phyloP scores from a whole-genome alignment of 2,888 invertebrate species.

The Malthinus flaveolus region DNA sequence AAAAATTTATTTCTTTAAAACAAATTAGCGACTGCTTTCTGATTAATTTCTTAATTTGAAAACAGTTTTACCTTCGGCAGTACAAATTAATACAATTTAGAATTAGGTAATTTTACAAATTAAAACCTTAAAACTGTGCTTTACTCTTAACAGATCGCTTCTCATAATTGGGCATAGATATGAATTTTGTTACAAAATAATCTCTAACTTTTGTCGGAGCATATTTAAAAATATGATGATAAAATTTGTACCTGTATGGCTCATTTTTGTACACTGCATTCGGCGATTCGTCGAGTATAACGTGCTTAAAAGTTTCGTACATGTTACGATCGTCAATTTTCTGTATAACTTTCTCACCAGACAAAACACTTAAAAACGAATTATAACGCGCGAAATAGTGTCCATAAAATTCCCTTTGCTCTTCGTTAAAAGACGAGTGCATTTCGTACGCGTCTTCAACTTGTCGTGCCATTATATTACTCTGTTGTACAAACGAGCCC shows the following conservation, averaged over 20 bases:
- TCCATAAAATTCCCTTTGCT: conserved; percentile 67
- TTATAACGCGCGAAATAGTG: conserved; percentile 68
- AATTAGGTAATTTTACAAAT: too few relatives aligned
- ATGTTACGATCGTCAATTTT: conserved; percentile 60
- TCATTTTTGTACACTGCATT: conserved; percentile 68
- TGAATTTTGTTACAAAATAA: conserved; percentile 66
- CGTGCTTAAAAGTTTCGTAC: conserved; percentile 64
- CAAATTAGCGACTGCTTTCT: too few relatives aligned
- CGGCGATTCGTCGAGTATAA: conserved; percentile 64
- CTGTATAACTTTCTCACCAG: conserved; percentile 55
- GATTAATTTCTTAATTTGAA: too few relatives aligned
- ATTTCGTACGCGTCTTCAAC: conserved; percentile 64
- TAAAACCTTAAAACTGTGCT: too few relatives aligned
- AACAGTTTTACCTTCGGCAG: too few relatives aligned
- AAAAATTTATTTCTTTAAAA: too few relatives aligned
- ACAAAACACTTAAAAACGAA: conserved; percentile 59
- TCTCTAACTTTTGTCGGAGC: conserved; percentile 63
- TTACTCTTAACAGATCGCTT: background rate
- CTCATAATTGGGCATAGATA: conserved; percentile 61
- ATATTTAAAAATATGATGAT: conserved; percentile 66
- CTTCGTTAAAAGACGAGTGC: conserved; percentile 63
- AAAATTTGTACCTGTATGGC: conserved; percentile 67
- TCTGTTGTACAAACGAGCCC: conserved; percentile 72
- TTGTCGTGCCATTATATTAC: conserved; percentile 71
- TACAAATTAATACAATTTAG: too few relatives aligned